Conservation (phyloP, 2,113 vertebrate genomes). For the Scophthalmus maximus region DNA sequence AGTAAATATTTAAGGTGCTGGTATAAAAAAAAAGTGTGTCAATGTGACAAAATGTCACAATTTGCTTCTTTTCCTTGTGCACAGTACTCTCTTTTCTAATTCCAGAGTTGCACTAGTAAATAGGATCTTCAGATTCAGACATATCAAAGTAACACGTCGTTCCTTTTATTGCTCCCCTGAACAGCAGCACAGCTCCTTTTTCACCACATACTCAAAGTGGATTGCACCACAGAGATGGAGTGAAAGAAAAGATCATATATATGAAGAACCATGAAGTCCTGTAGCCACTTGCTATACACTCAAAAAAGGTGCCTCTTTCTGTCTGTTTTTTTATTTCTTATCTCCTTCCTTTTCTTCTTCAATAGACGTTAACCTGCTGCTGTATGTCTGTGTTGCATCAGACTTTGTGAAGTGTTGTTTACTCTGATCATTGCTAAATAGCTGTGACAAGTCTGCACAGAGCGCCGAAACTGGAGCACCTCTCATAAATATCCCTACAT, state of each 20-base stretch:
- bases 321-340: neutral
- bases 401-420: slow-evolving; percentile 9
- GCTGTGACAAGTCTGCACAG: neutral
- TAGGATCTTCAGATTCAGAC: slow-evolving; percentile 16
- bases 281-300: neutral
- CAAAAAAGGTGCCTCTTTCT: neutral
- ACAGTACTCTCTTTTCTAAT: slow-evolving; percentile 3
- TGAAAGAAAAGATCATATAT: slow-evolving; percentile 35
- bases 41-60: neutral
- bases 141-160: too few relatives aligned
- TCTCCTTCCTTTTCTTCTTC: slow-evolving; percentile 7
- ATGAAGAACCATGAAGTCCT: slow-evolving; percentile 26
- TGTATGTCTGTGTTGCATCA: neutral
- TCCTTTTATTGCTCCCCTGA: slow-evolving; percentile 33
- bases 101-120: slow-evolving; percentile 19
- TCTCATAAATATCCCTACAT: neutral
- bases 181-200: neutral
- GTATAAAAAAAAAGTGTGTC: slow-evolving; percentile 9
- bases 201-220: slow-evolving; percentile 23
- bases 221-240: slow-evolving; percentile 31
- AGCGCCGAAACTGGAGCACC: neutral
- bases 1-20: slow-evolving; percentile 24
- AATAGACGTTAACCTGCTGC: neutral
- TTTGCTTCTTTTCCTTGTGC: neutral
- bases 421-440: neutral